Evolutionary conservation across 2,797 vertebrate genomes (phyloP).

Genomic region (Alauda arvensis): DNA sequence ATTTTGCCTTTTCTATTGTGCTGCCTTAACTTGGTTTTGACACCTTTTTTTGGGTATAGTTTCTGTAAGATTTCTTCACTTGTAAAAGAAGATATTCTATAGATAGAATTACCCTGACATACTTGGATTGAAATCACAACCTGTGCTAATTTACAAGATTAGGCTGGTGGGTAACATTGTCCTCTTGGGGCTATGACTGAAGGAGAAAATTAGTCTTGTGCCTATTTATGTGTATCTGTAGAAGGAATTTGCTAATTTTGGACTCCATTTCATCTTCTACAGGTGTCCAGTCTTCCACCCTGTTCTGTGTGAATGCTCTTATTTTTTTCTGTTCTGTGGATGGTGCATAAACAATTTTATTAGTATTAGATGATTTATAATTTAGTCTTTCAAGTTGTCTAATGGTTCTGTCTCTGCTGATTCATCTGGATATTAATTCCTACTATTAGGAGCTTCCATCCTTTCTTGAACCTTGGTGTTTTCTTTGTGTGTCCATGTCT

Average conservation of each 20-base stretch:
- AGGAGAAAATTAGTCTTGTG: not conserved
- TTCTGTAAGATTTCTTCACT: not conserved
- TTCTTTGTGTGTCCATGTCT: not conserved
- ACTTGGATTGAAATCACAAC: not conserved
- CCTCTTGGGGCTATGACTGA: not conserved
- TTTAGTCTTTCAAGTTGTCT: not conserved
- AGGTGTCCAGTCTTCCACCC: not conserved
- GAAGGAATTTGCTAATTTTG: not conserved
- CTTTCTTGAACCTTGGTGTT: not conserved
- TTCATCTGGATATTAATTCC: not conserved
- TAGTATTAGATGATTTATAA: not conserved
- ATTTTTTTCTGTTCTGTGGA: not conserved
- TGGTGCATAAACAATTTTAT: not conserved
- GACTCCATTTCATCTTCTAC: not conserved
- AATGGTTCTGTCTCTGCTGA: rapidly evolving
- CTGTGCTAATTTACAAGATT: not conserved
- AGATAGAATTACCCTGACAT: not conserved
- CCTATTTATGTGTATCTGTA: not conserved
- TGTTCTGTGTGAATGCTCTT: not conserved
- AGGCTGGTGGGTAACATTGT: not conserved
- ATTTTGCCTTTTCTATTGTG: not conserved
- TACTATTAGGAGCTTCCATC: not conserved
- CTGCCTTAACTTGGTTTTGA: not conserved
- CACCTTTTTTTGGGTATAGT: not conserved
- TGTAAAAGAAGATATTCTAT: not conserved